Percentiles rank a stretch among this genome's conserved stretches.
Evolutionary conservation across 2,797 vertebrate species (phyloP).

Genomic region (Phrynocephalus guinanensis): DNA sequence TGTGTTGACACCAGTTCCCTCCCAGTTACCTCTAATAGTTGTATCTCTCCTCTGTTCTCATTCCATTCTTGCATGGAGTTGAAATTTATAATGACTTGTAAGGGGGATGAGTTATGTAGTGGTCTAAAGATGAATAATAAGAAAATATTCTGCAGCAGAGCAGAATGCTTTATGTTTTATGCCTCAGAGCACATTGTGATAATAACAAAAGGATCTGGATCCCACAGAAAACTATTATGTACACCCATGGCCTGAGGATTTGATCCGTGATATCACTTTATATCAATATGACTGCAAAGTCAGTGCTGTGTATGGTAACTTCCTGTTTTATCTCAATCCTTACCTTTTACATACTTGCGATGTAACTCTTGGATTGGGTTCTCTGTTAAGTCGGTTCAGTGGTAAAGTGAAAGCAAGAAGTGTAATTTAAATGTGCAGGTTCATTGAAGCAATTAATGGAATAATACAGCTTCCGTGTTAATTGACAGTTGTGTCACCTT

Average conservation of each 20-base stretch:
- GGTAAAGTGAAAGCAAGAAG: conserved; percentile 11
- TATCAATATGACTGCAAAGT: neutral
- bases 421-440: conserved; percentile 6
- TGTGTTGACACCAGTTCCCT: no score
- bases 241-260: neutral
- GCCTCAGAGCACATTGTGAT: neutral
- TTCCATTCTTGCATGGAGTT: neutral
- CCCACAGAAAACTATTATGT: neutral
- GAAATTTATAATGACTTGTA: neutral
- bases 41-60: neutral
- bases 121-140: neutral
- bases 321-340: conserved; percentile 6
- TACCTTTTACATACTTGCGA: neutral
- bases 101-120: neutral
- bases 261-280: neutral
- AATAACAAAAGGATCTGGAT: neutral
- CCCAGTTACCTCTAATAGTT: no score
- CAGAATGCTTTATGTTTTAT: neutral
- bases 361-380: neutral
- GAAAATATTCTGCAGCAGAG: neutral
- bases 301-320: neutral
- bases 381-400: neutral
- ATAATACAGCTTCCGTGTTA: neutral
- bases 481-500: neutral
- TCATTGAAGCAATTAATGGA: neutral